A percentile compares a stretch with the other conserved stretches of the same genome.
These are phyloP conservation scores for Argyresthia albistria DNA, from an alignment of 2,888 invertebrate species.

Conservation along the genomic window DNA sequence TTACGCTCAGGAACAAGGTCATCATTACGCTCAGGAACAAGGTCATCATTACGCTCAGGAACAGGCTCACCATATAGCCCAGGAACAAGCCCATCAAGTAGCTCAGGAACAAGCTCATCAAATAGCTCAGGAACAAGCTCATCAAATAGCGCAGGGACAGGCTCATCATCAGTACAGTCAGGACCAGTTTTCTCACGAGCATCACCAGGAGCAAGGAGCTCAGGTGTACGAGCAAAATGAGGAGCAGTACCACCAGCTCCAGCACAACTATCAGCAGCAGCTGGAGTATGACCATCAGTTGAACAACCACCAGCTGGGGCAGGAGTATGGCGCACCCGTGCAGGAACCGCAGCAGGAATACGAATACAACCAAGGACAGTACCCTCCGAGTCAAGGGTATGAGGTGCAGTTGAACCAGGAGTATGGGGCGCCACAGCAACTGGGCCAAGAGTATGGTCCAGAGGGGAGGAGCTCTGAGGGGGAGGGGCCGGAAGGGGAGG, in stretches of 20 bases:
- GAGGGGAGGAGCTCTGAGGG: conserved; percentile 12
- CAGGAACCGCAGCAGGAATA: conserved; percentile 4
- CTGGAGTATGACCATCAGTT: conserved; percentile 36
- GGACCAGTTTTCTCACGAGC: conserved; percentile 12
- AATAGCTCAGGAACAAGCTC: neutral
- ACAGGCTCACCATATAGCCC: neutral
- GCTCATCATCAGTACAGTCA: neutral
- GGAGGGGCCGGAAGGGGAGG: conserved; percentile 10
- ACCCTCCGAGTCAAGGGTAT: neutral
- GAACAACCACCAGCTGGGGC: conserved; percentile 16
- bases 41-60: neutral
- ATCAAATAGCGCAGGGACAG: neutral
- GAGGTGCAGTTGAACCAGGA: conserved; percentile 11
- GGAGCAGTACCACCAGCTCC: conserved; percentile 30
- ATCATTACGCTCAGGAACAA: neutral
- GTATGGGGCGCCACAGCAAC: conserved; percentile 19
- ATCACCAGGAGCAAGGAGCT: conserved; percentile 50
- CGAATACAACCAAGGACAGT: neutral
- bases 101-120: neutral
- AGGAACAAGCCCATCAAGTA: neutral
- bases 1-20: neutral
- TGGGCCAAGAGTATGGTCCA: conserved; percentile 30
- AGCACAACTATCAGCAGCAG: conserved; percentile 52
- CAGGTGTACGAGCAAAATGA: conserved; percentile 52
- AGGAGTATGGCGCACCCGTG: conserved; percentile 12